phyloP scores from a whole-genome alignment of 2,797 vertebrate species.

The Dromococcyx pavoninus region DNA sequence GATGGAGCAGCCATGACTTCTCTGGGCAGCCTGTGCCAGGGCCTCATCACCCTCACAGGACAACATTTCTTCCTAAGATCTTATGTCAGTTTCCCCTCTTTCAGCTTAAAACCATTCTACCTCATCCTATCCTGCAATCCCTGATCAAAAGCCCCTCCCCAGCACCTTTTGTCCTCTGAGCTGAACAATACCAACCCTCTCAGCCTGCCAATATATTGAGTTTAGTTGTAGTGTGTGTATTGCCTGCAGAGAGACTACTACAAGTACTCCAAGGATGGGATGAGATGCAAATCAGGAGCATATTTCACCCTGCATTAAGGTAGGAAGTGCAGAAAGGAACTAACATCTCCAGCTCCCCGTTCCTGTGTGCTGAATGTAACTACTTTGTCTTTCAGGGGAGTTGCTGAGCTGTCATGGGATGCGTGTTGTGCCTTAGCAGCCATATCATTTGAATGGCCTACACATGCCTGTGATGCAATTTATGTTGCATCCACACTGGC shows the following conservation, averaged over 20 bases:
- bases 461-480: not conserved
- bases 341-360: not conserved
- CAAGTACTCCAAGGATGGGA: not conserved
- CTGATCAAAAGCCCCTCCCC: too few species aligned
- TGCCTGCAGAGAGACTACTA: not conserved
- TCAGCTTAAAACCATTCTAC: too few species aligned
- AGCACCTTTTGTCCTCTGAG: too few species aligned
- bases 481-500: not conserved
- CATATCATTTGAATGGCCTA: not conserved
- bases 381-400: not conserved
- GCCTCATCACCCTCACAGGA: too few species aligned
- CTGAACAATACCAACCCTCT: too few species aligned
- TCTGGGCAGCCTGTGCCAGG: too few species aligned
- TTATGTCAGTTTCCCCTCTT: too few species aligned
- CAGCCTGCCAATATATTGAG: too few species aligned
- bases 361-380: not conserved
- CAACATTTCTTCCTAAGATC: too few species aligned
- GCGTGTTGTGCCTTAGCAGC: not conserved
- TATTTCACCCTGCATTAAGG: not conserved
- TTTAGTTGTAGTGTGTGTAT: not conserved
- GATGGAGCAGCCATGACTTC: too few species aligned
- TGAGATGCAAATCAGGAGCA: not conserved
- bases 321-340: not conserved
- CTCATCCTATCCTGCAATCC: too few species aligned
- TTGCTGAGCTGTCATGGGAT: not conserved